These are phyloP conservation scores for Rhea pennata DNA, from an alignment of 2,113 vertebrate species.

Conservation along the genomic window DNA sequence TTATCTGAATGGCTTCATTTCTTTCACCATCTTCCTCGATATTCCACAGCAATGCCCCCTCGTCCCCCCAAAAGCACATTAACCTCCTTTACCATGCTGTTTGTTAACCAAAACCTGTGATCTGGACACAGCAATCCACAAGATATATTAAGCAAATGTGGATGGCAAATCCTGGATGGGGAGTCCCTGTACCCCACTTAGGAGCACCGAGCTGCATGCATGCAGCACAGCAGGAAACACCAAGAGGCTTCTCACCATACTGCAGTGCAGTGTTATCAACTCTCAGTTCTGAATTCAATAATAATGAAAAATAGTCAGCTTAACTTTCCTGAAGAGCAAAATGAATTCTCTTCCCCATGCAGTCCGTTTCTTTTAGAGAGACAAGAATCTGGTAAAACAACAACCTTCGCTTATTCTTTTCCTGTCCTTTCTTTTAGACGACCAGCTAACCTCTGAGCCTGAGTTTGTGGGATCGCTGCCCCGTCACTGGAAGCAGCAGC, in stretches of 20 bases:
- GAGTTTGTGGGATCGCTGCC: not conserved
- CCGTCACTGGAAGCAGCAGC: not conserved
- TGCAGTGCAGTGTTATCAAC: rapidly evolving
- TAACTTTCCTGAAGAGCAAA: not conserved
- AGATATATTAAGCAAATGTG: rapidly evolving
- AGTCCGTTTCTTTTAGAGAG: not conserved
- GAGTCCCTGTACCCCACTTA: not conserved
- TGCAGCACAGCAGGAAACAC: rapidly evolving
- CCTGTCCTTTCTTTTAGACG: not conserved
- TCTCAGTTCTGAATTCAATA: too few species aligned
- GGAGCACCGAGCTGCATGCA: rapidly evolving
- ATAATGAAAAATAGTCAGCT: rapidly evolving
- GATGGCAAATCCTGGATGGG: not conserved
- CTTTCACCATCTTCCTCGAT: rapidly evolving
- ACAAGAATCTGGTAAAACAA: not conserved
- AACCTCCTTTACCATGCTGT: not conserved
- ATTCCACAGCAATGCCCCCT: not conserved
- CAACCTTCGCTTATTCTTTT: rapidly evolving
- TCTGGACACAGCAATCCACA: not conserved
- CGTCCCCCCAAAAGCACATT: not conserved
- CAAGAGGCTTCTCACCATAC: rapidly evolving
- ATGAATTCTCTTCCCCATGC: rapidly evolving
- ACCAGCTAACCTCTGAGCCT: rapidly evolving
- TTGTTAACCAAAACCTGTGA: not conserved
- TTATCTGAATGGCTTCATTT: rapidly evolving